phyloP scores from a whole-genome alignment of 1,140 invertebrate species.

The Melitaea cinxia region DNA sequence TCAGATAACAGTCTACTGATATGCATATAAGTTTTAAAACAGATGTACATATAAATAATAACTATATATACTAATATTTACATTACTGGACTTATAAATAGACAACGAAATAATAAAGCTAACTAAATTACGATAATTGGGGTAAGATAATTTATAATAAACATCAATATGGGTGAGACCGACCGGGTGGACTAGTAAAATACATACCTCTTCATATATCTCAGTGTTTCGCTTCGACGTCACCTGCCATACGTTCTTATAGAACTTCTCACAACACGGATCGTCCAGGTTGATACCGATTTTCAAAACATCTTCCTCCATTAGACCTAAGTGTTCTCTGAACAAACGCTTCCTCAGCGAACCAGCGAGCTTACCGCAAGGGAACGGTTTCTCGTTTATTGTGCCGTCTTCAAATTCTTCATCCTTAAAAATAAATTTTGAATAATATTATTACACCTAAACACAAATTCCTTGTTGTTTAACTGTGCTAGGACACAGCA shows the following conservation, averaged over 20 bases:
- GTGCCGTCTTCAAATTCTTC: constrained; percentile 89
- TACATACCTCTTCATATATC: constrained; percentile 88
- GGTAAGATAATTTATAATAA: no score
- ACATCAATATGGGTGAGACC: no score
- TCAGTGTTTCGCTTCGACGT: constrained; percentile 91
- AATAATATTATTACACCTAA: neutral
- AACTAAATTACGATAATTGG: no score
- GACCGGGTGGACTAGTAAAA: no score
- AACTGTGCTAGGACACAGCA: no score
- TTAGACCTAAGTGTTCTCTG: constrained; percentile 92
- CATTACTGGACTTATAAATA: no score
- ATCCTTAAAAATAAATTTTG: constrained; percentile 82
- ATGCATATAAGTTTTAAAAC: no score
- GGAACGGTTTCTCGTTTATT: constrained; percentile 91
- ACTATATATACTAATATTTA: no score
- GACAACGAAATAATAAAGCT: no score
- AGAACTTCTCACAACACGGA: constrained; percentile 89
- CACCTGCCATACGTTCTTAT: constrained; percentile 89
- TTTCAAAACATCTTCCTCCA: constrained; percentile 78
- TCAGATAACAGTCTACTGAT: no score
- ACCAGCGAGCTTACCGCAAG: constrained; percentile 92
- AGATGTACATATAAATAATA: no score
- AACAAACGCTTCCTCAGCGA: constrained; percentile 93
- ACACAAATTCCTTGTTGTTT: no score
- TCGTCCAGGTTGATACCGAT: constrained; percentile 86